phyloP scores from a whole-genome alignment of 2,797 vertebrate genomes.

The Coracias cyanogaster region DNA sequence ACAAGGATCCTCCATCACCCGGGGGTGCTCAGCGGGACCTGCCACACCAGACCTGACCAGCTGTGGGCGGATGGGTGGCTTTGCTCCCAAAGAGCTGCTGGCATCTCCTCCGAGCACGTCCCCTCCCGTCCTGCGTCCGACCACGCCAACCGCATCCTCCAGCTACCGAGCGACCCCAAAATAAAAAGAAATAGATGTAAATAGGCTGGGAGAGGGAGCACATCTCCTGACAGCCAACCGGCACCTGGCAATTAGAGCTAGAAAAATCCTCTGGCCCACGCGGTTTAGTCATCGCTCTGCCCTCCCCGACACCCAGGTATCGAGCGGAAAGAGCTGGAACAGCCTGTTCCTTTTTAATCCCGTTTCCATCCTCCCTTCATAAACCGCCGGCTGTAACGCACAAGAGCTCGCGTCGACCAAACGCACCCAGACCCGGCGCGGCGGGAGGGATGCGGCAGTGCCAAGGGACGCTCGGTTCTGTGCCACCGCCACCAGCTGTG shows the following conservation, averaged over 20 bases:
- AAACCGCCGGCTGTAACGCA: not conserved
- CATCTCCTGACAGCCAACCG: not conserved
- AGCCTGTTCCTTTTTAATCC: not conserved
- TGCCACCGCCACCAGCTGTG: not conserved
- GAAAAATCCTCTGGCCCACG: not conserved
- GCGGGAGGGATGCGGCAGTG: not conserved
- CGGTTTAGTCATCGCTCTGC: constrained; percentile 5
- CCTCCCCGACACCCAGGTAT: not conserved
- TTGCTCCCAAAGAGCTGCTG: not conserved
- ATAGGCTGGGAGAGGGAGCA: not conserved
- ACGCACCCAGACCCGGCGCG: rapidly evolving
- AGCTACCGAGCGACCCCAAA: rapidly evolving
- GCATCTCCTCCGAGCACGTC: not conserved
- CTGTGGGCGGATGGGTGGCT: not conserved
- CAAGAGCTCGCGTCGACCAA: not conserved
- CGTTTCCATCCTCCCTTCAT: not conserved
- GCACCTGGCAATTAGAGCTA: constrained; percentile 9
- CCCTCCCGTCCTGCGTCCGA: rapidly evolving
- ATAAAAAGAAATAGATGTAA: not conserved
- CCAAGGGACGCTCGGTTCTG: not conserved
- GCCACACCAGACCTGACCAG: not conserved
- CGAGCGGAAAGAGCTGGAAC: not conserved
- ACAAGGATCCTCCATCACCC: not conserved
- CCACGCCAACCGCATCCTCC: not conserved
- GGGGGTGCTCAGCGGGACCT: not conserved